Evolutionary conservation across 2,888 invertebrate species (phyloP).

Genomic region (Conomelus anceps): DNA sequence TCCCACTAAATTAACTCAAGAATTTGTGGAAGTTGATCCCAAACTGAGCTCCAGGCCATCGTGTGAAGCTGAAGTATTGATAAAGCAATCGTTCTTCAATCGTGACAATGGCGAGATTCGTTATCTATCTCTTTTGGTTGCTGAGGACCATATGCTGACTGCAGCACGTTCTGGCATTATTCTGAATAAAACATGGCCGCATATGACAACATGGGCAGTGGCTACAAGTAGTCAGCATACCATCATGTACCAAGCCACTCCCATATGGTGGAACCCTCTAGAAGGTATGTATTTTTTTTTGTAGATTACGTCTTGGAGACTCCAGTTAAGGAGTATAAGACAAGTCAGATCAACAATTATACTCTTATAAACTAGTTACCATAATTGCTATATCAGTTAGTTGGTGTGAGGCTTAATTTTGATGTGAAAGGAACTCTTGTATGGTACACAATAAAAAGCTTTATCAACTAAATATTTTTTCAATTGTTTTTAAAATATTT

Average conservation of each 20-base stretch:
- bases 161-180: background rate
- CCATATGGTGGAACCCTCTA: slow-evolving; percentile 6
- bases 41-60: background rate
- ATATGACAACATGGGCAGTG: background rate
- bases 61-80: background rate
- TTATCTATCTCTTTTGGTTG: background rate
- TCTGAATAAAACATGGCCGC: background rate
- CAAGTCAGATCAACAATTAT: too few relatives aligned
- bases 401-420: too few relatives aligned
- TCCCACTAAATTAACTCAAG: background rate
- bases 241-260: slow-evolving; percentile 2
- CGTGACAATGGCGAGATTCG: background rate
- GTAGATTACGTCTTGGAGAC: too few relatives aligned
- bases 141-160: background rate
- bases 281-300: background rate
- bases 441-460: too few relatives aligned
- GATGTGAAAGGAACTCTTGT: too few relatives aligned
- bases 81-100: background rate
- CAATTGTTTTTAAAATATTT: too few relatives aligned
- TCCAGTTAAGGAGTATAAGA: too few relatives aligned
- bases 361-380: too few relatives aligned
- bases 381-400: too few relatives aligned
- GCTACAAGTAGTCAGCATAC: background rate
- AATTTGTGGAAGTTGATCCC: background rate
- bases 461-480: too few relatives aligned